Evolutionary conservation across 2,113 vertebrate species (phyloP).

Genomic region (Ptyas mucosa): DNA sequence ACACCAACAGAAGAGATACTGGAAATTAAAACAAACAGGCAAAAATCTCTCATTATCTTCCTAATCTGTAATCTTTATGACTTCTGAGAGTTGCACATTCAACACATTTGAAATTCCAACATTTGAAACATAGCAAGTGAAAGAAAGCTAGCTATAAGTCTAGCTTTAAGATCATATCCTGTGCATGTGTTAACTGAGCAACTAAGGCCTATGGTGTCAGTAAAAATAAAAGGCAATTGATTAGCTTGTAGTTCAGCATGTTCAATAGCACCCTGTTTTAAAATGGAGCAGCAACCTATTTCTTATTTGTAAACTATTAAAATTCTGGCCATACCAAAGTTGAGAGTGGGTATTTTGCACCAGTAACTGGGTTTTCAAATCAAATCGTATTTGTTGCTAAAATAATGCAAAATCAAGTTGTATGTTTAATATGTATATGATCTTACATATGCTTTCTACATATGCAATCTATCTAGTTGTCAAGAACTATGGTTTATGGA

Average conservation of each 20-base stretch:
- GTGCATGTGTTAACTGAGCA: not conserved
- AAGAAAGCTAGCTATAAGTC: not conserved
- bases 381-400: not conserved
- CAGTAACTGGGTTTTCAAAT: not conserved
- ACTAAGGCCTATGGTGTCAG: not conserved
- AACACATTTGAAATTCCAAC: not conserved
- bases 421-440: not conserved
- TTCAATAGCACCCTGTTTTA: not conserved
- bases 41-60: not conserved
- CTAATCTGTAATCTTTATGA: not conserved
- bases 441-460: not conserved
- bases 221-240: not conserved
- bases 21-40: not conserved
- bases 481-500: not conserved
- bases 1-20: not conserved
- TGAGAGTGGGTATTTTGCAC: not conserved
- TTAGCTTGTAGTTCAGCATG: not conserved
- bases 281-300: not conserved
- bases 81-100: not conserved
- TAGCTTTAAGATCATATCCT: not conserved
- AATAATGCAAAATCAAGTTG: not conserved
- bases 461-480: not conserved
- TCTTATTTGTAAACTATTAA: not conserved
- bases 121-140: not conserved
- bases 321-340: not conserved